Conservation (phyloP, 1,140 invertebrate species). For the Harlomillsia oculata region DNA sequence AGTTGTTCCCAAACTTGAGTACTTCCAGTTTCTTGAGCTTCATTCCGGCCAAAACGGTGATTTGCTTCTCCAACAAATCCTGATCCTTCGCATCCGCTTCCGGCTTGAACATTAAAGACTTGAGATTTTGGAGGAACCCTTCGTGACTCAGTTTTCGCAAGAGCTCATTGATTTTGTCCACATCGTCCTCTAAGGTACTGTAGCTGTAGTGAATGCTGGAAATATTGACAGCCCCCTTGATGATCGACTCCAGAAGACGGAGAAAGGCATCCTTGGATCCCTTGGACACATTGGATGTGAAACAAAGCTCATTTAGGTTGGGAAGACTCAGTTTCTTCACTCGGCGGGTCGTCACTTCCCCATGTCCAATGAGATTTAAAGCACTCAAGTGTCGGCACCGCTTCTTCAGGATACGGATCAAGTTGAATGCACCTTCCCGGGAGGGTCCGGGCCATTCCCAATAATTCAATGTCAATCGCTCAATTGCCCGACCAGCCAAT, state of each 20-base stretch:
- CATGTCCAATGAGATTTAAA: neutral
- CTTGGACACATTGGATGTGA: neutral
- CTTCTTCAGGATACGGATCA: neutral
- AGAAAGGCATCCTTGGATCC: neutral
- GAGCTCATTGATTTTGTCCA: neutral
- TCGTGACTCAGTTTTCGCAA: neutral
- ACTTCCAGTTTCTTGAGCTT: neutral
- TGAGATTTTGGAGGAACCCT: neutral
- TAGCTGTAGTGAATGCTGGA: neutral
- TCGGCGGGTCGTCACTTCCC: too few relatives aligned
- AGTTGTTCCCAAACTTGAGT: constrained; percentile 1
- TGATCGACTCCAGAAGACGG: too few relatives aligned
- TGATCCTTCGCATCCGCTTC: constrained; percentile 1
- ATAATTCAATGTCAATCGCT: neutral
- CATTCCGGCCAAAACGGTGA: neutral
- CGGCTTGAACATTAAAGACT: neutral
- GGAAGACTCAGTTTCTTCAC: neutral
- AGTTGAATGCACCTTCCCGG: neutral
- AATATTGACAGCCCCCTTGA: constrained; percentile 1
- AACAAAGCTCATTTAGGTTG: neutral
- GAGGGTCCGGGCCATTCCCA: neutral
- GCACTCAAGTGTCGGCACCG: constrained; percentile 5
- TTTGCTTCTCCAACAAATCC: neutral
- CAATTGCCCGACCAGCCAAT: neutral
- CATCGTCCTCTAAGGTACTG: too few relatives aligned